phyloP scores from a whole-genome alignment of 2,113 vertebrate species.

The Osmerus eperlanus region DNA sequence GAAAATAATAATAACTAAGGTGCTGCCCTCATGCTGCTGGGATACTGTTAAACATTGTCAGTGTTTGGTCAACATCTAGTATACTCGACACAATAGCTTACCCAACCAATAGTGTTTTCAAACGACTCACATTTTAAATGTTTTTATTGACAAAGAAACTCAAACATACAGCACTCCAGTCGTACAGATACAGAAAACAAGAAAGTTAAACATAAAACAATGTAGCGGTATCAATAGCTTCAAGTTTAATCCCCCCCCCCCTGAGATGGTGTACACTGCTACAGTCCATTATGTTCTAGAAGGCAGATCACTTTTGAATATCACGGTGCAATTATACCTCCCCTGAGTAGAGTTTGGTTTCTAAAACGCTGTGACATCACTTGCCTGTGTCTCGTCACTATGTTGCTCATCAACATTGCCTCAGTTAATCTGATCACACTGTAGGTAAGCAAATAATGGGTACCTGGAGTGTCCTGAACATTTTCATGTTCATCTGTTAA shows the following conservation, averaged over 20 bases:
- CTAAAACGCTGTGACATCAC: slow-evolving; percentile 32
- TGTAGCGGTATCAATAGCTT: background rate
- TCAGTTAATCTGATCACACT: background rate
- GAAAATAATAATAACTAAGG: background rate
- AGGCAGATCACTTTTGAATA: slow-evolving; percentile 31
- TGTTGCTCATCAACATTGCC: background rate
- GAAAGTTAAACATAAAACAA: slow-evolving; percentile 39
- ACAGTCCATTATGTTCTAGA: slow-evolving; percentile 8
- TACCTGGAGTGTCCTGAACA: background rate
- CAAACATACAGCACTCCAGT: slow-evolving; percentile 13
- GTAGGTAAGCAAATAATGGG: background rate
- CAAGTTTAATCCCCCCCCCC: background rate
- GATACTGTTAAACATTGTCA: too few relatives aligned
- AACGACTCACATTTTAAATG: slow-evolving; percentile 21
- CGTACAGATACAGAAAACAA: slow-evolving; percentile 37
- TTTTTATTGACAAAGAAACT: slow-evolving; percentile 50
- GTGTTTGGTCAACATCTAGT: too few relatives aligned
- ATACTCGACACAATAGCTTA: background rate
- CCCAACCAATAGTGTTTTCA: background rate
- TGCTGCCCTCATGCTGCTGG: too few relatives aligned
- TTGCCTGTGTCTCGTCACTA: background rate
- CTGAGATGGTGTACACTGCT: slow-evolving; percentile 23
- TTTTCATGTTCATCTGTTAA: background rate
- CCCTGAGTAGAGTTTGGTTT: slow-evolving; percentile 40
- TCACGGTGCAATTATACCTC: slow-evolving; percentile 29